Conservation (phyloP, 2,113 vertebrate genomes). For the Leucosticte australis region DNA sequence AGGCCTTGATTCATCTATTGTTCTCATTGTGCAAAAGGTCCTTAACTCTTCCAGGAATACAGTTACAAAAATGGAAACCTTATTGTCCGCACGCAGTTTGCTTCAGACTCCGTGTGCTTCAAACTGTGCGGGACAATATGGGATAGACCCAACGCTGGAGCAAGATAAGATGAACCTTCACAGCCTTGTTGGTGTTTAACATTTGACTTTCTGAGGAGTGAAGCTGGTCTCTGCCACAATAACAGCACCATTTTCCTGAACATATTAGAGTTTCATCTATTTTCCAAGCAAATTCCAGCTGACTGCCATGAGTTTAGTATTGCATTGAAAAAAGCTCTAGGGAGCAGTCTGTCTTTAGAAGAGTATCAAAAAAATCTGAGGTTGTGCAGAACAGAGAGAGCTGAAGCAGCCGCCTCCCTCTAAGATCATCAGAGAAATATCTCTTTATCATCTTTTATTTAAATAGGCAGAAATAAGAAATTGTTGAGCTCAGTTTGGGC, state of each 20-base stretch:
- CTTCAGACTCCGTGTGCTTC: not conserved
- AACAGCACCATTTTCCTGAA: not conserved
- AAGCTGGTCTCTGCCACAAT: not conserved
- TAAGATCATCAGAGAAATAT: slow-evolving; percentile 49
- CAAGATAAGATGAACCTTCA: not conserved
- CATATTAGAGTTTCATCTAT: not conserved
- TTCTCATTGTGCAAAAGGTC: slow-evolving; percentile 58
- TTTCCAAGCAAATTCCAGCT: not conserved
- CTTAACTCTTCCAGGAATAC: slow-evolving; percentile 66
- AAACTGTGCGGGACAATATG: slow-evolving; percentile 12
- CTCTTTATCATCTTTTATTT: slow-evolving; percentile 68
- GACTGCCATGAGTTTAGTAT: slow-evolving; percentile 16
- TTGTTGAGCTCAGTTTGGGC: slow-evolving; percentile 47
- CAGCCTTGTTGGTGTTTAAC: not conserved
- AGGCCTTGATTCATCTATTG: slow-evolving; percentile 66
- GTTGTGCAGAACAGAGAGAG: slow-evolving; percentile 1
- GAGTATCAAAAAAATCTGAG: slow-evolving; percentile 35
- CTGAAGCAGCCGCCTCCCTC: slow-evolving; percentile 35
- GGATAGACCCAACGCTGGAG: not conserved
- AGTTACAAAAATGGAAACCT: slow-evolving; percentile 67
- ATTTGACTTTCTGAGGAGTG: slow-evolving; percentile 61
- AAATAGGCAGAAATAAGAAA: slow-evolving; percentile 65
- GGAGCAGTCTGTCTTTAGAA: slow-evolving; percentile 57
- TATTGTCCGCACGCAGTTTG: not conserved
- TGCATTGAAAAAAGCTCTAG: slow-evolving; percentile 7